Evolutionary conservation across 2,797 vertebrate species (phyloP).

Genomic region (Arrhamphus sclerolepis): DNA sequence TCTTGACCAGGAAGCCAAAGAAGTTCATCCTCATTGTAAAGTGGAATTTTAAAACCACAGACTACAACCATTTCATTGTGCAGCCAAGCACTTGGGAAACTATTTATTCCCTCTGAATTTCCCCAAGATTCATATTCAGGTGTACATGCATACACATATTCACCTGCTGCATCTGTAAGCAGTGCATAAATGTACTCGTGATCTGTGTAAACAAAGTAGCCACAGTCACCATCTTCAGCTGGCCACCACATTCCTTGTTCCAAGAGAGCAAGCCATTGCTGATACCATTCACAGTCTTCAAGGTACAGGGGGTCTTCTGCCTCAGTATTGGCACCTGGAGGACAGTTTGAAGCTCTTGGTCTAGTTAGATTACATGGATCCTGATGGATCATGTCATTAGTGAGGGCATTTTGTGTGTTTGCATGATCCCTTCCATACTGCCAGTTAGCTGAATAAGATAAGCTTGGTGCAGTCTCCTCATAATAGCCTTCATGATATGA

Average conservation of each 20-base stretch:
- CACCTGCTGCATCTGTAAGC: conserved; percentile 91
- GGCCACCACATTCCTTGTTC: conserved; percentile 96
- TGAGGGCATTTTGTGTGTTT: conserved; percentile 59
- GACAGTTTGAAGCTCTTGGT: conserved; percentile 80
- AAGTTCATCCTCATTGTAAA: conserved; percentile 89
- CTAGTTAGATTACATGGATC: conserved; percentile 54
- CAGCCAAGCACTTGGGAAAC: conserved; percentile 78
- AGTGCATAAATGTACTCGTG: conserved; percentile 92
- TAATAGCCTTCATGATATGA: conserved; percentile 84
- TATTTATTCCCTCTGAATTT: conserved; percentile 72
- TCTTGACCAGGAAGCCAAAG: conserved; percentile 88
- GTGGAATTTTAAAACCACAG: conserved; percentile 92
- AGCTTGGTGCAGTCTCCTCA: conserved; percentile 82
- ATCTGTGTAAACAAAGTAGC: conserved; percentile 95
- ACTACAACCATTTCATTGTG: conserved; percentile 85
- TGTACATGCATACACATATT: conserved; percentile 90
- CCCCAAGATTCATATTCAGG: conserved; percentile 83
- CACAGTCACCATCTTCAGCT: conserved; percentile 92
- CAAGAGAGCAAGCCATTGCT: conserved; percentile 91
- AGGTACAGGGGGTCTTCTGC: conserved; percentile 80
- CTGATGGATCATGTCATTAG: conserved; percentile 71
- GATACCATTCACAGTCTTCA: conserved; percentile 87
- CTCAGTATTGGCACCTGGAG: conserved; percentile 73
- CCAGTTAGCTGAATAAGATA: conserved; percentile 80
- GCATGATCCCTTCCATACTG: conserved; percentile 68